phyloP scores from a whole-genome alignment of 2,113 vertebrate species.

The Hyperopisus bebe region DNA sequence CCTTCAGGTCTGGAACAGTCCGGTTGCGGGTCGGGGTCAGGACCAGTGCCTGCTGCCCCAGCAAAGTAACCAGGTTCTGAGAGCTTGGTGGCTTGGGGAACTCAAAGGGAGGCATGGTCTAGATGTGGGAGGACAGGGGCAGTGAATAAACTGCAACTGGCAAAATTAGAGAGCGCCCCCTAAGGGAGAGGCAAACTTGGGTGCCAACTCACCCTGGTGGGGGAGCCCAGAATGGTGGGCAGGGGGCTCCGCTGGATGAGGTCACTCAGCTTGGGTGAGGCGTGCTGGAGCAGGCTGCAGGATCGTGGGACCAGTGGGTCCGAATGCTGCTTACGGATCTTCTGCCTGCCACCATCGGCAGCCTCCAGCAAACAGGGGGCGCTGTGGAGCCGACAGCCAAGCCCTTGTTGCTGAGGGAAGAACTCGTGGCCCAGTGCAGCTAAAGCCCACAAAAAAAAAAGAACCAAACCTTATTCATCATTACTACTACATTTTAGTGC shows the following conservation, averaged over 20 bases:
- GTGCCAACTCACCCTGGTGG: slow-evolving; percentile 69
- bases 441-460: slow-evolving; percentile 13
- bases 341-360: slow-evolving; percentile 67
- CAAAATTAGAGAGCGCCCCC: neutral
- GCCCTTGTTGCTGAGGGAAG: slow-evolving; percentile 57
- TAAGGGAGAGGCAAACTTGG: neutral
- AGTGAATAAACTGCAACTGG: neutral
- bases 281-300: slow-evolving; percentile 54
- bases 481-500: neutral
- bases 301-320: slow-evolving; percentile 69
- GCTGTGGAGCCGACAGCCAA: slow-evolving; percentile 87
- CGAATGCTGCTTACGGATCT: slow-evolving; percentile 85
- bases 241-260: slow-evolving; percentile 71
- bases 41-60: slow-evolving; percentile 79
- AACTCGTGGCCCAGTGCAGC: slow-evolving; percentile 38
- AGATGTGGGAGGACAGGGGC: neutral
- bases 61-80: slow-evolving; percentile 79
- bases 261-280: slow-evolving; percentile 69
- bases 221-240: slow-evolving; percentile 72
- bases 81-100: slow-evolving; percentile 86
- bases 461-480: neutral
- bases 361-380: slow-evolving; percentile 77
- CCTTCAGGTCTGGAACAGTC: slow-evolving; percentile 71
- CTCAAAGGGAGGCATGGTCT: slow-evolving; percentile 78
- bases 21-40: slow-evolving; percentile 60